Conservation (phyloP, 2,113 vertebrate genomes). For the Propithecus coquereli region DNA sequence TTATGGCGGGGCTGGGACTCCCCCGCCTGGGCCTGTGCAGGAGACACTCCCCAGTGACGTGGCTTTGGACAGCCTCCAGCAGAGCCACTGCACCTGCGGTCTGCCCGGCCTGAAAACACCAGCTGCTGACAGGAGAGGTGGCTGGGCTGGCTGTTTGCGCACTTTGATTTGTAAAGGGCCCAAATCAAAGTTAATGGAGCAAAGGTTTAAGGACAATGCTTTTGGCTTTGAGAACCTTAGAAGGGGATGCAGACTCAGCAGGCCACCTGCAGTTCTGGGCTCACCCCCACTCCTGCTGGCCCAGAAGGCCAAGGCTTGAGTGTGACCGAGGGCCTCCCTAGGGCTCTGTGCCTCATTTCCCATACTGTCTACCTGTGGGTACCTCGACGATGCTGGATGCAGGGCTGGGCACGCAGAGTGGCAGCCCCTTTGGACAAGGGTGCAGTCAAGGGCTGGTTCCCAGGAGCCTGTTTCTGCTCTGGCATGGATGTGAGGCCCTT, state of each 20-base stretch:
- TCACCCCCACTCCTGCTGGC: neutral
- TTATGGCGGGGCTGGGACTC: neutral
- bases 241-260: neutral
- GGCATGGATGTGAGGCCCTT: neutral
- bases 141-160: fast-evolving
- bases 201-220: neutral
- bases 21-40: neutral
- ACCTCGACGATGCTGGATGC: neutral
- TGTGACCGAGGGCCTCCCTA: neutral
- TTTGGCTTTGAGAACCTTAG: neutral
- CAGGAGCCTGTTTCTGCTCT: neutral
- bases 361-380: neutral
- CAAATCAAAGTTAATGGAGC: neutral
- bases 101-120: neutral
- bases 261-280: neutral
- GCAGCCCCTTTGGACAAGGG: neutral
- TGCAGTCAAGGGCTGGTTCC: neutral
- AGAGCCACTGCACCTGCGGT: neutral
- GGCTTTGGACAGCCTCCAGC: neutral
- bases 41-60: neutral
- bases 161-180: neutral
- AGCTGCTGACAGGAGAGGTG: neutral
- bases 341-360: neutral
- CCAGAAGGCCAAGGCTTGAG: neutral
- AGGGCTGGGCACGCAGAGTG: neutral